A percentile compares a stretch with the other conserved stretches of the same genome.
Evolutionary conservation across 2,888 invertebrate species (phyloP).

Genomic region (Thelaira solivaga): DNA sequence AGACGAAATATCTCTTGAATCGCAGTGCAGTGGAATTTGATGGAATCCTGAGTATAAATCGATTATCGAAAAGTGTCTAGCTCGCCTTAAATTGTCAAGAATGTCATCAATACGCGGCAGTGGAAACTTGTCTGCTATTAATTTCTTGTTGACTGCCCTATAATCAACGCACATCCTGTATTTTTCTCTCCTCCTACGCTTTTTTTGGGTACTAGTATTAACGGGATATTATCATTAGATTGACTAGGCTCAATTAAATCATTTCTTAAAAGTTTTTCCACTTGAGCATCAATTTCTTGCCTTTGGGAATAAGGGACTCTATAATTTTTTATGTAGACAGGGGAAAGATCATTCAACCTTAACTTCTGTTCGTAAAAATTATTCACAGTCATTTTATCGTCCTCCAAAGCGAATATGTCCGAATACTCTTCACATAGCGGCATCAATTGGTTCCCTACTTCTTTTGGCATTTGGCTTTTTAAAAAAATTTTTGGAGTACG

Average conservation of each 20-base stretch:
- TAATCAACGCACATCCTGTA: no score
- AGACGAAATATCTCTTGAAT: neutral
- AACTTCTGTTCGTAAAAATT: neutral
- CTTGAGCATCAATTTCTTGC: neutral
- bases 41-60: neutral
- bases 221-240: neutral
- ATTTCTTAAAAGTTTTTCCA: neutral
- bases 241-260: neutral
- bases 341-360: neutral
- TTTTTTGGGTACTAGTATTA: conserved; percentile 1
- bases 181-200: neutral
- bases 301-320: neutral
- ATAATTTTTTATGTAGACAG: neutral
- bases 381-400: neutral
- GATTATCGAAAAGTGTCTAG: neutral
- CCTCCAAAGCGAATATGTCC: neutral
- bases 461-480: no score
- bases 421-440: neutral
- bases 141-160: no score
- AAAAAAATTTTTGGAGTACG: no score
- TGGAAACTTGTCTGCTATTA: no score
- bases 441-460: no score
- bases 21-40: neutral
- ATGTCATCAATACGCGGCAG: no score
- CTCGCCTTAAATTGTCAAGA: neutral